These are phyloP conservation scores for Crax fasciolata DNA, from an alignment of 2,797 vertebrate species.

Conservation along the genomic window DNA sequence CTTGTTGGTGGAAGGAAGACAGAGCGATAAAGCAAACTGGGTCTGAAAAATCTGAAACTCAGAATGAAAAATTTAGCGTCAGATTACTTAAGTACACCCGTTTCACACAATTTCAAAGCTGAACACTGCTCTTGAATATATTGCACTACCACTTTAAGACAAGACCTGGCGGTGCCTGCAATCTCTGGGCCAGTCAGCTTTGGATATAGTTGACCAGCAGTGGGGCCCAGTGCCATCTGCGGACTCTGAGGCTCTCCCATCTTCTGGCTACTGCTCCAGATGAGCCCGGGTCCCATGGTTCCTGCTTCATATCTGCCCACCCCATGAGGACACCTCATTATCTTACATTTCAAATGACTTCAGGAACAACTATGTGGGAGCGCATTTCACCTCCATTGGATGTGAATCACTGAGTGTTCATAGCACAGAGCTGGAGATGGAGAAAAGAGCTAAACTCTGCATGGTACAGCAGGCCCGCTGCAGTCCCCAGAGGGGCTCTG, in stretches of 20 bases:
- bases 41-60: neutral
- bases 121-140: neutral
- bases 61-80: neutral
- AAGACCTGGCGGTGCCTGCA: neutral
- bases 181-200: neutral
- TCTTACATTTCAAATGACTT: neutral
- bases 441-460: neutral
- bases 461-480: neutral
- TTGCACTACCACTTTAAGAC: neutral
- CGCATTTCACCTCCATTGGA: neutral
- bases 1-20: neutral
- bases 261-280: accelerated
- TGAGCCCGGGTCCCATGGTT: neutral
- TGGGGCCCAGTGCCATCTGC: neutral
- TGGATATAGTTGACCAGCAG: neutral
- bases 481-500: neutral
- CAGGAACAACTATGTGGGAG: neutral
- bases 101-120: neutral
- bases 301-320: neutral
- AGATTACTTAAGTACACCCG: accelerated
- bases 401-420: neutral
- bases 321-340: accelerated
- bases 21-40: neutral
- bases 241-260: neutral
- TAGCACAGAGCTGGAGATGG: neutral